Base-by-base conservation (phyloP, 2,888 invertebrate species). In the Acanthosepion lycidas region DNA sequence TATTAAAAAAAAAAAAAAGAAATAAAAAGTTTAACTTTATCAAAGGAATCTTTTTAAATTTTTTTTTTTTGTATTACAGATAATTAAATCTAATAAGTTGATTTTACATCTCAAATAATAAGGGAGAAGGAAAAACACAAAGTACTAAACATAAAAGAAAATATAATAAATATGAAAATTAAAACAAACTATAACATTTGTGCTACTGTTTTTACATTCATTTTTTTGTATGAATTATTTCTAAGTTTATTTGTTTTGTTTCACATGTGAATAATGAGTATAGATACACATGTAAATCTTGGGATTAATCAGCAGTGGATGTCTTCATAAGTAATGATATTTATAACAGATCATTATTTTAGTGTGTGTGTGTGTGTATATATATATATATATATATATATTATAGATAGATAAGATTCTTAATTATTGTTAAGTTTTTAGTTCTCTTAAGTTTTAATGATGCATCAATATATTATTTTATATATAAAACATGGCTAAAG, bases 21-120 rank as follows among this genome's bases (percentile, higher is more conserved):
- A 59, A 20, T 20, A 55, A 55, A 1, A 12, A 28, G 26, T 64
- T 64, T 59, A 8, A 26, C 23, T 78, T 78, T 78, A 26, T 78
- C 28, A 78, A 78, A 78, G 33, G 78, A 78, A 78, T 12, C 78
- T 33, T n/a, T 78, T 78, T 15, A n/a, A 78, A 3, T n/a, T 33
- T 78, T 78, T 78, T 78, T 3, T 78, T 78, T 78, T 18, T 78
- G n/a, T n/a, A 33, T 78, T 78, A 78, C 78, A 78, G 59, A 59
- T 59, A 59, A n/a, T n/a, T 78, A 78, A 78, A 78, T 78, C 78
- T 78, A 78, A 78, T 78, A 78, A 78, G 78, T 78, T 78, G 78
- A 78, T 78, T 78, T 78, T 33, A 78, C 78, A 78, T 78, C 78
- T 78, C n/a, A 33, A 78, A 78, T 78, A 78, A 78, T 78, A n/a